Base-by-base conservation (phyloP, 2,888 invertebrate species). In the Drosophila kambysellisi region DNA sequence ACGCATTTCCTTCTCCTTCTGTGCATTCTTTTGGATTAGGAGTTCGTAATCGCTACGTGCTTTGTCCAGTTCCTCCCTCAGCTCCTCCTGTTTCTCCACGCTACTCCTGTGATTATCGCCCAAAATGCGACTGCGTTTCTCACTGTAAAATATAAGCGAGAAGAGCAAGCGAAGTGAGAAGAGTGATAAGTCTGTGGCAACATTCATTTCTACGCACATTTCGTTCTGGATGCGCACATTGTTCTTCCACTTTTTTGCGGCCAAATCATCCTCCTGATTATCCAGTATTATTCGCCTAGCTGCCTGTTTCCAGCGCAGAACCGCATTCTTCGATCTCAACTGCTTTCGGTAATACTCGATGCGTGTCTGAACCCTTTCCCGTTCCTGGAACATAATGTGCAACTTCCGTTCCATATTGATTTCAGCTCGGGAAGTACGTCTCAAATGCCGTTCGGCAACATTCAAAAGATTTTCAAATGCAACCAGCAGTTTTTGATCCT, bases 51-150 rank as follows among this genome's bases (percentile, higher is more conserved):
- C 67, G 0, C 52, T 17, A 32, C 79, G 79, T 0, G 81, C 71
- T 9, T 71, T 80, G 17, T 82, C 80, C 15, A 92, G 64, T 53
- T 92, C 89, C 33, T 88, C 84, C 33, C 78, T 81, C 25, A 93
- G 62, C 8, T 89, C 90, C 20, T 86, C 88, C 65, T 92, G 91
- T n/a, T 81, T 89, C 0, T 70, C 51, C 7, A 84, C 15, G 64
- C 91, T 92, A 9, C 75, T 58, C 12, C 71, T 73, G 61, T 91
- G 89, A 25, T 91, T 88, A 4, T 68, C 70, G 0, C 82, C 81
- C 62, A 93, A 87, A 8, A 74, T 81, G 11, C 83, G 83, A 56
- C 87, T 88, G 0, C 92, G 91, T 39, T 86, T 87, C 8, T 83
- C 79, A 56, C 93, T 93, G 37, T 6, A 71, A 41, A 20, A 2